These are phyloP conservation scores for Pecten maximus DNA, from an alignment of 2,888 invertebrate genomes.

Conservation along the genomic window DNA sequence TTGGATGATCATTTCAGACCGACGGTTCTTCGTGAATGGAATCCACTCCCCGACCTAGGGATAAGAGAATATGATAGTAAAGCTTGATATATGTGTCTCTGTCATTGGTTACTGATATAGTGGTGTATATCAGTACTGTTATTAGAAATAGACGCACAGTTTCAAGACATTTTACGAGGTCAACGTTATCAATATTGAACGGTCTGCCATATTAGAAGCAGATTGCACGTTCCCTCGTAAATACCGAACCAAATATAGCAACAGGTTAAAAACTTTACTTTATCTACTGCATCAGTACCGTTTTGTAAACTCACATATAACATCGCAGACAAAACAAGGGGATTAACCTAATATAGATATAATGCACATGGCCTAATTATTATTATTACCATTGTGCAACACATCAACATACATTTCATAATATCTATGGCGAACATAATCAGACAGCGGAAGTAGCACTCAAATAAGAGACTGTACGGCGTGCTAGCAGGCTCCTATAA, in stretches of 20 bases:
- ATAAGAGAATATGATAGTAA: not conserved
- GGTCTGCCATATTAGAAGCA: not conserved
- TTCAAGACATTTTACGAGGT: not conserved
- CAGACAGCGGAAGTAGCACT: no score
- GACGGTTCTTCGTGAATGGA: slow-evolving; percentile 49
- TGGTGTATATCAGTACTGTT: not conserved
- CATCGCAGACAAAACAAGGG: not conserved
- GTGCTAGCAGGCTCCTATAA: no score
- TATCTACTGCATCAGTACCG: not conserved
- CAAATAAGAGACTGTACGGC: no score
- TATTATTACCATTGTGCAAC: not conserved
- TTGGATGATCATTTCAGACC: slow-evolving; percentile 88
- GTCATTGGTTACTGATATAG: not conserved
- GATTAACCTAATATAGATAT: not conserved
- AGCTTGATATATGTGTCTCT: not conserved
- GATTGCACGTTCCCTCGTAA: not conserved
- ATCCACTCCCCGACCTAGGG: slow-evolving; percentile 94
- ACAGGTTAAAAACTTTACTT: not conserved
- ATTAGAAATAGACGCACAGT: not conserved
- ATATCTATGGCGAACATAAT: no score
- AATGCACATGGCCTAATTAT: slow-evolving; percentile 49
- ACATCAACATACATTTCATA: no score
- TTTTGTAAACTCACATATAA: not conserved
- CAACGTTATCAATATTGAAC: not conserved
- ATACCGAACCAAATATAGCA: not conserved